Conservation (phyloP, 2,113 vertebrate genomes). For the Malurus alboscapulatus region DNA sequence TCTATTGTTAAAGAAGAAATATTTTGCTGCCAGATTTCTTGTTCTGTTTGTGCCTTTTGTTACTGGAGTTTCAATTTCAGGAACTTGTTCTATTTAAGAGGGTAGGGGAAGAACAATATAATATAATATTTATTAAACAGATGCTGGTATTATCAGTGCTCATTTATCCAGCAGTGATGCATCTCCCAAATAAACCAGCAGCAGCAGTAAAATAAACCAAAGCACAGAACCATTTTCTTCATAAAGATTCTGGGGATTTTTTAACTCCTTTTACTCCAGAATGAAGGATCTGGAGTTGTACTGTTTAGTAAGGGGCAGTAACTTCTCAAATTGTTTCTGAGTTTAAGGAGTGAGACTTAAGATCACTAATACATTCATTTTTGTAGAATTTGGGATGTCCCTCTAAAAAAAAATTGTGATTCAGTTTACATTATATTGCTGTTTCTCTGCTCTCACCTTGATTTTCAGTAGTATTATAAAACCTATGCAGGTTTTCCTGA, state of each 20-base stretch:
- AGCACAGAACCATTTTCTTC: neutral
- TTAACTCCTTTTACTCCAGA: neutral
- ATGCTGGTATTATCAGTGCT: neutral
- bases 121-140: constrained; percentile 8
- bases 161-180: neutral
- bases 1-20: constrained; percentile 20
- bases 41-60: constrained; percentile 7
- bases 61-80: constrained; percentile 21
- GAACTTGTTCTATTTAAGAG: constrained; percentile 20
- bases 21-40: constrained; percentile 28
- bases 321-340: neutral
- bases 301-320: neutral
- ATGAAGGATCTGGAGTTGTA: neutral
- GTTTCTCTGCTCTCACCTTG: neutral
- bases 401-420: neutral
- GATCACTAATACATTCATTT: neutral
- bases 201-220: neutral
- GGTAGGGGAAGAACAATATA: constrained; percentile 11
- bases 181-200: neutral
- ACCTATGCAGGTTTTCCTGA: neutral
- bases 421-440: neutral
- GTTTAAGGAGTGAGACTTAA: neutral
- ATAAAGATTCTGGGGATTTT: neutral
- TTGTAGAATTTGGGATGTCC: neutral
- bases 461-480: neutral